phyloP scores from a whole-genome alignment of 2,797 vertebrate genomes.

The Mormyrus hasselquistii region DNA sequence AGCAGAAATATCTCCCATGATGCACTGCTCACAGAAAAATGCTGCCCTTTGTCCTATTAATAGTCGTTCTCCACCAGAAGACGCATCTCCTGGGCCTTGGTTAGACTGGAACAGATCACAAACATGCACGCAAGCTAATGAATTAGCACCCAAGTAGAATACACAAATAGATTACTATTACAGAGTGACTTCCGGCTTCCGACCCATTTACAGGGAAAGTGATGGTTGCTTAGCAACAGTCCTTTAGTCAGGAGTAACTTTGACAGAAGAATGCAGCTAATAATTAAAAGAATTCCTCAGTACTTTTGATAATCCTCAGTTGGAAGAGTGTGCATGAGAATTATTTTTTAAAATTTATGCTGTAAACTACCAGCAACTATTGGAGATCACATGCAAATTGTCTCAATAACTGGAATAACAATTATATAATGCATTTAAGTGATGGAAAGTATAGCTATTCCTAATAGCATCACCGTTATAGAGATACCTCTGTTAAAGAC shows the following conservation, averaged over 20 bases:
- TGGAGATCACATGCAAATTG: background rate
- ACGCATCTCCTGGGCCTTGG: background rate
- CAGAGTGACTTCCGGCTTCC: background rate
- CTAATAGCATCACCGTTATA: background rate
- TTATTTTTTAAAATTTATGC: background rate
- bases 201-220: background rate
- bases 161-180: conserved; percentile 2
- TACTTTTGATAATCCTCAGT: background rate
- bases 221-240: conserved; percentile 7
- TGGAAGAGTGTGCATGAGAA: background rate
- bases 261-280: background rate
- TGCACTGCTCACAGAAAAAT: background rate
- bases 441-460: background rate
- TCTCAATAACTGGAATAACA: background rate
- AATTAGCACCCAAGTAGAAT: background rate
- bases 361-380: background rate
- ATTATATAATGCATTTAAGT: background rate
- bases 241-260: background rate
- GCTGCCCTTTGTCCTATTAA: conserved; percentile 3
- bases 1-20: background rate
- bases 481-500: background rate
- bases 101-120: background rate
- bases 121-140: background rate
- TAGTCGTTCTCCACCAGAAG: background rate
- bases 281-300: background rate